These are phyloP conservation scores for Vombatus ursinus DNA, from an alignment of 2,113 vertebrate species.

Conservation along the genomic window DNA sequence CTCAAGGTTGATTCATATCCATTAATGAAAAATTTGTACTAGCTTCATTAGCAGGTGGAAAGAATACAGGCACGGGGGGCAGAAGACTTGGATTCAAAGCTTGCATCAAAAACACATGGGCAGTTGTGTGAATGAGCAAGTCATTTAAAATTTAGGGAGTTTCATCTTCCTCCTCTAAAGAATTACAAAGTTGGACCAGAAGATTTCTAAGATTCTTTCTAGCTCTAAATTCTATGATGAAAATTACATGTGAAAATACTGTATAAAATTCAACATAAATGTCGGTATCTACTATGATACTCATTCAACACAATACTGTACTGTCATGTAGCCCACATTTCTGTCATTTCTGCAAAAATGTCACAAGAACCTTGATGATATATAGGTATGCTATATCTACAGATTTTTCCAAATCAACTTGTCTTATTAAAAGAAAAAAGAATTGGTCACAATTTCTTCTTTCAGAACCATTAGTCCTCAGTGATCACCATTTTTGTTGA, in stretches of 20 bases:
- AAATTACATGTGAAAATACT: neutral
- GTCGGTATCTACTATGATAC: neutral
- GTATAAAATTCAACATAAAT: neutral
- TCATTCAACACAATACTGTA: neutral
- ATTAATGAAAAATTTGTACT: neutral
- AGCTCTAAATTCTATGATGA: neutral
- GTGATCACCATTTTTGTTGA: neutral
- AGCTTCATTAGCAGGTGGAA: neutral
- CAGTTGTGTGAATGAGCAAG: neutral
- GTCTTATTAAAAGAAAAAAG: neutral
- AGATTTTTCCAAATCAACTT: neutral
- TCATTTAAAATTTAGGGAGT: neutral
- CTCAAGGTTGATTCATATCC: neutral
- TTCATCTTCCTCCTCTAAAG: neutral
- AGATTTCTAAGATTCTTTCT: neutral
- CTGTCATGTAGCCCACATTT: neutral
- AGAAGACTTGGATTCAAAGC: neutral
- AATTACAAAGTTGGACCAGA: neutral
- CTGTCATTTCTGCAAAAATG: neutral
- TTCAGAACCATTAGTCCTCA: neutral
- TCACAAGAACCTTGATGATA: neutral
- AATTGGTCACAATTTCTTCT: neutral
- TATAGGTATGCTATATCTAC: neutral
- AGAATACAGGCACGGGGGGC: neutral
- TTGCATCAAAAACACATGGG: neutral